Evolutionary conservation across 2,113 vertebrate species (phyloP).

Genomic region (Dipodomys ordii): DNA sequence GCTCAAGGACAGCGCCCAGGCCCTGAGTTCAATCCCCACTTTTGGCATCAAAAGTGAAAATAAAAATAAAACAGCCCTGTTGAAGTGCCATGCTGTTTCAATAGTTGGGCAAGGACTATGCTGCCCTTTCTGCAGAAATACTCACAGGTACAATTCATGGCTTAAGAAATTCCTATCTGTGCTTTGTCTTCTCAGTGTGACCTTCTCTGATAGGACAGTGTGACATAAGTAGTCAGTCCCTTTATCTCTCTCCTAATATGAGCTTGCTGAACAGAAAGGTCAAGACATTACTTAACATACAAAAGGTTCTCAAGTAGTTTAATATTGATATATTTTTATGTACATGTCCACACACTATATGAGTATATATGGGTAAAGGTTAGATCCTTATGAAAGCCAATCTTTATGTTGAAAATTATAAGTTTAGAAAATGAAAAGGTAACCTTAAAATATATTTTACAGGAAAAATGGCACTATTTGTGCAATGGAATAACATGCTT

Average conservation of each 20-base stretch:
- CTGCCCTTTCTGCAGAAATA: not conserved
- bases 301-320: not conserved
- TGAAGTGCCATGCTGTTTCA: no score
- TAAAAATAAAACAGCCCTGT: no score
- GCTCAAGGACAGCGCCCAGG: no score
- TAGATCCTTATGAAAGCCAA: not conserved
- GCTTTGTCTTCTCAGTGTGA: not conserved
- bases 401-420: not conserved
- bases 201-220: not conserved
- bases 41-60: no score
- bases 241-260: not conserved
- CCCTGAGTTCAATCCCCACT: no score
- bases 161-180: not conserved
- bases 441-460: not conserved
- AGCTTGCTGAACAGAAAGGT: not conserved
- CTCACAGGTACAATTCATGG: not conserved
- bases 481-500: not conserved
- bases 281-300: not conserved
- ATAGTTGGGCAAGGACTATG: not conserved
- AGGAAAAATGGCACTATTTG: not conserved
- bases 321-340: not conserved
- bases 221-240: not conserved
- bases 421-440: slow-evolving; percentile 8
- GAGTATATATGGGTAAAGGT: not conserved
- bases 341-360: not conserved